These are phyloP conservation scores for Spodoptera litura DNA, from an alignment of 1,140 invertebrate species.

Conservation along the genomic window DNA sequence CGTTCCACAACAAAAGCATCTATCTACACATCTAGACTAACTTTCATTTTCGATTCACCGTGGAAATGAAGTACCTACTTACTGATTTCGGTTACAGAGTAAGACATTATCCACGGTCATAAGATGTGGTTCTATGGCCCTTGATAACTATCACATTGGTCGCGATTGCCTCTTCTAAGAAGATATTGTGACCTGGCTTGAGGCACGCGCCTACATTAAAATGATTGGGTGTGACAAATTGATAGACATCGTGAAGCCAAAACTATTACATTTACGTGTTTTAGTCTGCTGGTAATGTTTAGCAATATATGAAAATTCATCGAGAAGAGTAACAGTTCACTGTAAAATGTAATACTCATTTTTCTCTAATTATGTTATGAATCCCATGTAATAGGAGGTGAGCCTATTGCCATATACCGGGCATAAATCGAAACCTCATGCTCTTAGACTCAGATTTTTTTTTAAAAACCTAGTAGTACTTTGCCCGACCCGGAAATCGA, in stretches of 20 bases:
- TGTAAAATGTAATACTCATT: no score
- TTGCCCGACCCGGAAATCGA: no score
- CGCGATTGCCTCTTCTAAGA: slow-evolving; percentile 10
- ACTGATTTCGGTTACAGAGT: slow-evolving; percentile 27
- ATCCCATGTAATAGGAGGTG: no score
- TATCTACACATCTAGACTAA: not conserved
- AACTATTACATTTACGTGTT: slow-evolving; percentile 1
- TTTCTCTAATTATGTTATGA: no score
- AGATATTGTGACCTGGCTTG: slow-evolving; percentile 24
- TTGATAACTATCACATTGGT: slow-evolving; percentile 20
- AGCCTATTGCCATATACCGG: no score
- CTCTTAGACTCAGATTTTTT: no score
- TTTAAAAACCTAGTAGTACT: no score
- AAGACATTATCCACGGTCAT: slow-evolving; percentile 29
- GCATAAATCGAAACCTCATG: no score
- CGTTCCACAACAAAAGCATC: no score
- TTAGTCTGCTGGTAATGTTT: not conserved
- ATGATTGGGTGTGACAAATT: slow-evolving; percentile 41
- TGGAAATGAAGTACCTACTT: slow-evolving; percentile 29
- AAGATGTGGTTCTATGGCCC: slow-evolving; percentile 4
- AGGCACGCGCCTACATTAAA: slow-evolving; percentile 15
- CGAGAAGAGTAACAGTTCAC: no score
- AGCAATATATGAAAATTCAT: no score
- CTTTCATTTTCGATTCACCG: slow-evolving; percentile 20
- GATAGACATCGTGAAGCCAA: not conserved